A percentile compares a stretch with the other conserved stretches of the same genome.
These are phyloP conservation scores for Colinus virginianus DNA, from an alignment of 2,113 vertebrate genomes.

Conservation along the genomic window DNA sequence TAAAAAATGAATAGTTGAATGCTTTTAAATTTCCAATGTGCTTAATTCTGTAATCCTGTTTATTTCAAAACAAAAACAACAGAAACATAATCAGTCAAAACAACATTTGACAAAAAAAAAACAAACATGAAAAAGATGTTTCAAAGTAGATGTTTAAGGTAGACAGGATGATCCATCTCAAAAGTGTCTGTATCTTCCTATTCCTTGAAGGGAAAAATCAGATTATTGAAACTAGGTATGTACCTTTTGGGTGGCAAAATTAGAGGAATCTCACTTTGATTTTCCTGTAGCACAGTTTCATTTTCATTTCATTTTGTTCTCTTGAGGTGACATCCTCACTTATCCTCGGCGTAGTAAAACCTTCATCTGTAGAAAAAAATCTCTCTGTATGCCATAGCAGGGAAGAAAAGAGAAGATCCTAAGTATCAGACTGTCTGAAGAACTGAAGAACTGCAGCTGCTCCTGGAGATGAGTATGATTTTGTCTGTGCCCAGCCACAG, in stretches of 20 bases:
- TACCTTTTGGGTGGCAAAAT: neutral
- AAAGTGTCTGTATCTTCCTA: neutral
- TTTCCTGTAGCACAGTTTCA: neutral
- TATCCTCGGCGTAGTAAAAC: neutral
- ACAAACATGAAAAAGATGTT: neutral
- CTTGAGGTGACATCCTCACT: neutral
- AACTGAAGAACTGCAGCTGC: neutral
- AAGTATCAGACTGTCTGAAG: neutral
- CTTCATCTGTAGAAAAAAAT: neutral
- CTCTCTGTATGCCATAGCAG: neutral
- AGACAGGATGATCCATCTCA: neutral
- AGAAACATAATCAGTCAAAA: neutral
- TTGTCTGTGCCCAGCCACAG: neutral
- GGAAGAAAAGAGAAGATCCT: neutral
- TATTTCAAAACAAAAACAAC: neutral
- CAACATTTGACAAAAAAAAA: neutral
- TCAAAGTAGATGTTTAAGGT: neutral
- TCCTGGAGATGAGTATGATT: neutral
- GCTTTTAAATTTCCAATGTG: neutral
- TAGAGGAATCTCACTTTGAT: neutral
- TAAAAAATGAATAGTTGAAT: neutral
- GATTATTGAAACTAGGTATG: neutral
- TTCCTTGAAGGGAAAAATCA: neutral
- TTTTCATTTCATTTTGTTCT: neutral
- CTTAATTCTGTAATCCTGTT: neutral